Base-by-base conservation (phyloP, 2,888 invertebrate species). In the Calliopum simillimum region DNA sequence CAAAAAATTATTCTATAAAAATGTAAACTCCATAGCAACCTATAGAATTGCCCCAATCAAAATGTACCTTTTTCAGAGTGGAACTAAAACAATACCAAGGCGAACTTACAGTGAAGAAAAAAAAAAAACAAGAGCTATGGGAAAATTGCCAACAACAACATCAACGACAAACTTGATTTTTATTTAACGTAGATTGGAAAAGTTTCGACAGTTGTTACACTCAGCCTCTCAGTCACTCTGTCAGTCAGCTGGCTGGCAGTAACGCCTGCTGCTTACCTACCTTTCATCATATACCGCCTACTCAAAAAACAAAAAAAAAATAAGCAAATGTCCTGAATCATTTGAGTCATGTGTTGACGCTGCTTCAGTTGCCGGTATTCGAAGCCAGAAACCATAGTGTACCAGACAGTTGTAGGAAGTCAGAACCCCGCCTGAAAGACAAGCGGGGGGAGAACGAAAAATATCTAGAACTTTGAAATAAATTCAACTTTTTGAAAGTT, bases 101-200 rank as follows among this genome's bases (percentile, higher is more conserved):
- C 23, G 14, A 61, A 23, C 19, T 21, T 6, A 23, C 14, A 21
- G 55, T 3, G 55, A 14, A 8, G 33, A 5, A 8, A 8, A 53
- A 51, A 53, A 12, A 53, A 49, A 2, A 5, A 5, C 33, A 4
- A 33, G 2, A 5, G 33, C 5, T 8, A 33, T 33, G 33, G 33
- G 59, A 41, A 41, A 58, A 33, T 5, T 1, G n/a, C 59, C n/a
- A 23, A 56, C 14, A 44, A 53, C 19, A 66, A 55, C 43, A 33
- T 33, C 33, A 55, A 23, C 53, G 44, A 41, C 33, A 33, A 49
- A 51, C 58, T 49, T 59, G 79, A 79, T 78, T 80, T 73, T 80
- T 80, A 80, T 80, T 80, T 80, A 80, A 78, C 80, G 77, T 77
- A 80, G 80, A 80, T 80, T 80, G 80, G 81, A 80, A 80, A 80